Percentiles rank a stretch among this genome's conserved stretches.
These are phyloP conservation scores for Lobophora halterata DNA, from an alignment of 2,888 invertebrate species.

Conservation along the genomic window DNA sequence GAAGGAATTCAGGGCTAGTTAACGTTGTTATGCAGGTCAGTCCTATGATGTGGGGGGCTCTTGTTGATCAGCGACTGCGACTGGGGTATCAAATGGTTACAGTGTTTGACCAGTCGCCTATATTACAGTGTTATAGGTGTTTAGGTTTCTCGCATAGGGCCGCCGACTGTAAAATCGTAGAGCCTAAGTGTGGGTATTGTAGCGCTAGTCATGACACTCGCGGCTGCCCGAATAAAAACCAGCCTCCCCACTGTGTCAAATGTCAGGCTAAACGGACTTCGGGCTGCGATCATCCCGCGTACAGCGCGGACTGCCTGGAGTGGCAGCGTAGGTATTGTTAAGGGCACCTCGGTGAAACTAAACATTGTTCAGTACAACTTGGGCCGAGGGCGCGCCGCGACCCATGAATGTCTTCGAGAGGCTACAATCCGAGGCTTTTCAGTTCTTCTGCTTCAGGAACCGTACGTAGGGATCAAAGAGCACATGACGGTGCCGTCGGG, in stretches of 20 bases:
- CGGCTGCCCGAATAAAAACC: neutral
- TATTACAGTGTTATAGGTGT: slow-evolving; percentile 7
- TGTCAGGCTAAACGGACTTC: neutral
- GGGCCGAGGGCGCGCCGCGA: neutral
- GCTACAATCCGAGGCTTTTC: neutral
- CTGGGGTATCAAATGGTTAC: slow-evolving; percentile 7
- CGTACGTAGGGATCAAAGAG: no score
- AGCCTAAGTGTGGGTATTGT: slow-evolving; percentile 5
- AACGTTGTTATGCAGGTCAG: slow-evolving; percentile 4
- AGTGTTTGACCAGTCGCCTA: slow-evolving; percentile 6
- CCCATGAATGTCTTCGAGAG: neutral
- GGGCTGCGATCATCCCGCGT: neutral
- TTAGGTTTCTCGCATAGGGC: slow-evolving; percentile 6
- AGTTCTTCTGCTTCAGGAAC: no score
- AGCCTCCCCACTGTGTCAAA: neutral
- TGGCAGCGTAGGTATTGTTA: slow-evolving; percentile 1
- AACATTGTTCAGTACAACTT: neutral
- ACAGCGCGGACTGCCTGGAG: neutral
- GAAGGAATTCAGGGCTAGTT: neutral
- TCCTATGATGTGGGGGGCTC: neutral
- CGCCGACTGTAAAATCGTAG: neutral
- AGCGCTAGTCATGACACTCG: slow-evolving; percentile 6
- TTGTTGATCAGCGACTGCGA: neutral
- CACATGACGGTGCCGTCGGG: no score
- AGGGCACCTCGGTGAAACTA: neutral